A percentile compares a stretch with the other conserved stretches of the same genome.
Evolutionary conservation across 2,113 vertebrate species (phyloP).

Genomic region (Scomber scombrus): DNA sequence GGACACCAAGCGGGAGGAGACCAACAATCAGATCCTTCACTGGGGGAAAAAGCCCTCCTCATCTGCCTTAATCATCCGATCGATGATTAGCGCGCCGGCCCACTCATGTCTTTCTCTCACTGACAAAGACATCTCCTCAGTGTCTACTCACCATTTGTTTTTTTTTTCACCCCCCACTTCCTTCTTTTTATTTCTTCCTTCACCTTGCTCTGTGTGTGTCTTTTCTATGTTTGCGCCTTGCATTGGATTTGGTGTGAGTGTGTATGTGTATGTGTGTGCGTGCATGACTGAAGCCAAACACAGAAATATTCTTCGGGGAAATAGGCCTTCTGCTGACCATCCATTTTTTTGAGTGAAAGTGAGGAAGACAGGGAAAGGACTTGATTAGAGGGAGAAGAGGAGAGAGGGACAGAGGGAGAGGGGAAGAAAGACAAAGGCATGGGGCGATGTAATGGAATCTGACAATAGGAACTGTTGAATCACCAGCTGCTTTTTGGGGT

Average conservation of each 20-base stretch:
- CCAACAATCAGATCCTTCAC: constrained; percentile 94
- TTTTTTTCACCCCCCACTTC: constrained; percentile 55
- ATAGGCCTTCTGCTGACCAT: constrained; percentile 59
- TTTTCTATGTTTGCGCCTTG: constrained; percentile 1
- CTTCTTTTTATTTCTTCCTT: constrained; percentile 69
- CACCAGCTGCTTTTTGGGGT: constrained; percentile 63
- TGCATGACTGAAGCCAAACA: constrained; percentile 15
- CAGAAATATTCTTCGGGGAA: constrained; percentile 18
- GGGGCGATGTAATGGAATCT: constrained; percentile 69
- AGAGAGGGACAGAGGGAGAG: constrained; percentile 25
- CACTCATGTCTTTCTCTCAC: constrained; percentile 84
- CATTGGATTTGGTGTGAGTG: neutral
- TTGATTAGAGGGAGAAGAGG: constrained; percentile 52
- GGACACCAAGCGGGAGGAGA: constrained; percentile 88
- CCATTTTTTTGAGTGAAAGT: constrained; percentile 48
- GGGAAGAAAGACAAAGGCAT: constrained; percentile 40
- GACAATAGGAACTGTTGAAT: constrained; percentile 75
- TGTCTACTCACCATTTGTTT: constrained; percentile 57
- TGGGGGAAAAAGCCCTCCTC: constrained; percentile 93
- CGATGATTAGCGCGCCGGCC: constrained; percentile 91
- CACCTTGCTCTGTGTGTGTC: constrained; percentile 17
- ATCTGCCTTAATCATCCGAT: constrained; percentile 98
- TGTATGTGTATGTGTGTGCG: constrained; percentile 2
- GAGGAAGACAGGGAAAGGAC: constrained; percentile 46
- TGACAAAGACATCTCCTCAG: constrained; percentile 86